Conservation (phyloP, 35 echinoderm and acorn worm genomes). For the Ophioderma brevispina region DNA sequence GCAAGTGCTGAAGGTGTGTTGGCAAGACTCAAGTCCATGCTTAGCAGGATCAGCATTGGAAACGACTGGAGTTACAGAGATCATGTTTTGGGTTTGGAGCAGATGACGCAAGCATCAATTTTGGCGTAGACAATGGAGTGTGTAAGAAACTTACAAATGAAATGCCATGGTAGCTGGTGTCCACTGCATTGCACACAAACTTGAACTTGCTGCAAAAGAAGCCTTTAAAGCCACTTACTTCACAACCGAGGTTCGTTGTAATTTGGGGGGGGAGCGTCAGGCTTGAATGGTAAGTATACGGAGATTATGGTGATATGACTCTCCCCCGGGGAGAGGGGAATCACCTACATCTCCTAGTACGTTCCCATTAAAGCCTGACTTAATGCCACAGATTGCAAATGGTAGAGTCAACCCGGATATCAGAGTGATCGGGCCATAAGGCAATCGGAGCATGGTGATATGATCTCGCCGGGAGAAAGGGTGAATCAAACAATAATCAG, state of each 20-base stretch:
- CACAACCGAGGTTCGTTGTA: constrained; percentile 35
- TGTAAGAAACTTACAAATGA: constrained; percentile 17
- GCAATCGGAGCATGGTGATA: too few relatives aligned
- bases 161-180: constrained; percentile 54
- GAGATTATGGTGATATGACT: too few relatives aligned
- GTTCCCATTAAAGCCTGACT: too few relatives aligned
- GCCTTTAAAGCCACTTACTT: constrained; percentile 51
- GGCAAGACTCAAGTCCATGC: constrained; percentile 18
- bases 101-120: constrained; percentile 61
- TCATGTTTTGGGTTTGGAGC: constrained; percentile 52
- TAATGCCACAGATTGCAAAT: too few relatives aligned
- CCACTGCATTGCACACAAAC: constrained; percentile 50
- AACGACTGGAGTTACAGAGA: constrained; percentile 8
- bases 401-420: too few relatives aligned
- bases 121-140: constrained; percentile 35
- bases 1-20: constrained; percentile 43
- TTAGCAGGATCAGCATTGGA: not conserved
- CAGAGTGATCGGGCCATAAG: too few relatives aligned
- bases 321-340: too few relatives aligned
- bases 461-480: too few relatives aligned
- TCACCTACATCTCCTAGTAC: too few relatives aligned
- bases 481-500: too few relatives aligned
- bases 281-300: too few relatives aligned
- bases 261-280: too few relatives aligned
- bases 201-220: constrained; percentile 61